Evolutionary conservation across 2,888 invertebrate species (phyloP), one percentile per base, ranked within the genome.

Genomic region (Ganaspis brasiliensis): DNA sequence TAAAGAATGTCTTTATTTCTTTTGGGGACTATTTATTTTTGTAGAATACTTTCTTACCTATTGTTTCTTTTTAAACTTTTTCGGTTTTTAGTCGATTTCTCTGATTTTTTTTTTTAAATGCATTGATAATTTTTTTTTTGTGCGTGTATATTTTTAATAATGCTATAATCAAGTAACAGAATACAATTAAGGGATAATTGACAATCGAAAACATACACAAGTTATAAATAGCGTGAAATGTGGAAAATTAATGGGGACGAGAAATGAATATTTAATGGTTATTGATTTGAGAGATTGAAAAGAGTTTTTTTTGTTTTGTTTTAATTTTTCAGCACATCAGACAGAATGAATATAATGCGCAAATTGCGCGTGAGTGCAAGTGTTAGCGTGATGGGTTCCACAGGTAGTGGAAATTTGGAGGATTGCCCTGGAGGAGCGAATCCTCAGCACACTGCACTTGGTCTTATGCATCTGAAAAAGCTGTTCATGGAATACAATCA

Each of bases 391-490:
- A 92, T 92, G 84, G 92, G 92, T 83, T 91, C 92, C 80, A 89
- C 93, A 73, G 89, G 92, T 78, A 88, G 92, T 80, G 92, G 93
- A 81, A 91, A 92, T 82, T 91, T 92, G 72, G 95, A 95, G 81
- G 93, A 94, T 82, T 92, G 93, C 45, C 94, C 94, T 31, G 93
- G 93, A 81, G 92, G 93, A 26, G 92, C 94, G 55, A 93, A 94
- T 81, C 94, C 96, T 70, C 94, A 96, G 79, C 97, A 97, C 89
- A 95, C 97, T 74, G 97, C 98, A 88, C 94, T 99, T 77, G 98
- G 98, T 49, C 94, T 99, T 76, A 98, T 97, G 95, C 99, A 99
- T 90, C 94, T 99, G 71, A 97, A 98, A 89, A 99, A 99, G 92
- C 94, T 99, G 52, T 99, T 99, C 92, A 95, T 97, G 72, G 99